Base-by-base conservation (phyloP, 2,888 invertebrate genomes). In the Hoplodrina blanda region DNA sequence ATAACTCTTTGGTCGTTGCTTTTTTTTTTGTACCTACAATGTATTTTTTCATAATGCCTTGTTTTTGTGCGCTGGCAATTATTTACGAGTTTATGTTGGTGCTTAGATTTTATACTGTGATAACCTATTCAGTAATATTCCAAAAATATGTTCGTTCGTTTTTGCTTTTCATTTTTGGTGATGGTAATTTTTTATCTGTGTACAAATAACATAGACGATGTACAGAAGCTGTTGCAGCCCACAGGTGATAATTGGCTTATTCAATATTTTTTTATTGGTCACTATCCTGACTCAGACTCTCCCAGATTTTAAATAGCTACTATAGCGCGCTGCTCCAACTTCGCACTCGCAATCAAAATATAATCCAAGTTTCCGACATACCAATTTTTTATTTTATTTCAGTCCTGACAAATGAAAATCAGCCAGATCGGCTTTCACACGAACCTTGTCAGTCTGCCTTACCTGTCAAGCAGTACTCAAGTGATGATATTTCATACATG, bases 1-100 rank as follows among this genome's bases (percentile, higher is more conserved):
- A 91, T 91, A 91, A 91, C 91, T 89, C 87, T 87, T 85, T 70
- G 69, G 83, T 69, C 69, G 69, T 73, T 88, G 89, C 85, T 87
- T 84, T 83, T 84, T 83, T 41, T 88, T 87, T 84, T 82, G 61
- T 70, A 66, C 41, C 3, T 46, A 60, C 80, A 68, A 59, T 80
- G 77, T 63, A 74, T 80, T 84, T 82, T 81, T 81, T 84, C 62
- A 66, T 74, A 52, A 75, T 76, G 62, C 77, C 61, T 74, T 71
- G 80, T 80, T 79, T 82, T 79, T 82, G 68, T 54, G 54, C 53
- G 57, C 63, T 72, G 71, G 77, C 78, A 83, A 84, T 82, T 81
- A 81, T 81, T 78, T 73, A 69, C 52, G 74, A 81, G 79, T 84
- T 77, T 73, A 74, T 64, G 55, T 63, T 62, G 52, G 67, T 62